Percentiles rank a stretch among this genome's conserved stretches.
Conservation (phyloP, 1,140 invertebrate genomes). For the Anoplophora glabripennis region DNA sequence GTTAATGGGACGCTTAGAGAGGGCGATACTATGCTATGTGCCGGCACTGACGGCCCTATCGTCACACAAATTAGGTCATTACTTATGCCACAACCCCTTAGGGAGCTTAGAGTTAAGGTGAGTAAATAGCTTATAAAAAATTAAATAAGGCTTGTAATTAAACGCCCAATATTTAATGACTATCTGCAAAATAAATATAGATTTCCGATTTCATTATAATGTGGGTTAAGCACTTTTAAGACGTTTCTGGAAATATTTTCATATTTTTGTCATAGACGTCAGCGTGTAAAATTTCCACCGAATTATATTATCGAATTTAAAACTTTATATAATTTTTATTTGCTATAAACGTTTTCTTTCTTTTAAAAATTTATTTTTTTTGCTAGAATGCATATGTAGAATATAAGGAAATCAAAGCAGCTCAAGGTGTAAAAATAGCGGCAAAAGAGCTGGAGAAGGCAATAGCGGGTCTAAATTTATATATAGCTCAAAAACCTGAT, state of each 20-base stretch:
- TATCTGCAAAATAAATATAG: too few relatives aligned
- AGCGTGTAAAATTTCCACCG: too few relatives aligned
- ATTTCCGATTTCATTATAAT: too few relatives aligned
- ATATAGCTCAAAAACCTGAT: conserved; percentile 87
- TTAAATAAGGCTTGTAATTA: conserved; percentile 10
- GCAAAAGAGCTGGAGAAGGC: conserved; percentile 97
- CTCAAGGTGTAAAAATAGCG: conserved; percentile 98
- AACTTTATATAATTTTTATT: too few relatives aligned
- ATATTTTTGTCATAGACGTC: too few relatives aligned
- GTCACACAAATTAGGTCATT: conserved; percentile 96
- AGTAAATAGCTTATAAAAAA: conserved; percentile 5
- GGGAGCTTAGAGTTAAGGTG: conserved; percentile 96
- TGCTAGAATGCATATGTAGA: conserved; percentile 91
- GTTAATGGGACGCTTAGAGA: conserved; percentile 92
- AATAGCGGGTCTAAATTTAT: conserved; percentile 87
- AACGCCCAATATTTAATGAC: too few relatives aligned
- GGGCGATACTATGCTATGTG: conserved; percentile 92
- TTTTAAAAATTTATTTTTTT: too few relatives aligned
- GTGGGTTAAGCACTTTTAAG: too few relatives aligned
- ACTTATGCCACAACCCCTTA: conserved; percentile 96
- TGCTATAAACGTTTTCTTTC: too few relatives aligned
- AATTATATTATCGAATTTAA: too few relatives aligned
- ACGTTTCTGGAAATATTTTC: too few relatives aligned
- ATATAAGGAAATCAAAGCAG: conserved; percentile 91
- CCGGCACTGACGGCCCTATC: conserved; percentile 97